Percentiles rank a stretch among this genome's conserved stretches.
Evolutionary conservation across 1,140 invertebrate species (phyloP).

Genomic region (Cydia splendana): DNA sequence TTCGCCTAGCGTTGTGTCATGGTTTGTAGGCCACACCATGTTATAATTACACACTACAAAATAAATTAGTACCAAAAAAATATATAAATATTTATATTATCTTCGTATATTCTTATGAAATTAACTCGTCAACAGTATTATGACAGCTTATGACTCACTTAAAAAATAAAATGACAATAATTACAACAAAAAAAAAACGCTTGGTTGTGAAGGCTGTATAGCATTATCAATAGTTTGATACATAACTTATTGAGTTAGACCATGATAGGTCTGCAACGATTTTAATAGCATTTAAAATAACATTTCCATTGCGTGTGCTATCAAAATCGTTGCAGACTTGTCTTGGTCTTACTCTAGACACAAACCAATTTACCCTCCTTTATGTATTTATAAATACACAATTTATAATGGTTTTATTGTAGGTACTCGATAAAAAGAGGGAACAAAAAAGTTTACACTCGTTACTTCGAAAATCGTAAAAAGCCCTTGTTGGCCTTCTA

Average conservation of each 20-base stretch:
- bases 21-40: conserved; percentile 66
- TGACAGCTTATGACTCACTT: background rate
- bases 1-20: conserved; percentile 55
- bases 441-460: background rate
- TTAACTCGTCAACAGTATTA: background rate
- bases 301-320: no score
- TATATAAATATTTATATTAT: background rate
- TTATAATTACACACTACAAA: conserved; percentile 36
- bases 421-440: no score
- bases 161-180: background rate
- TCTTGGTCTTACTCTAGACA: no score
- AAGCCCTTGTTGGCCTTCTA: conserved; percentile 5
- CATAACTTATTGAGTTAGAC: no score
- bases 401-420: no score
- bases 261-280: no score
- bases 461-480: background rate
- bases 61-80: conserved; percentile 18
- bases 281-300: no score
- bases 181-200: background rate
- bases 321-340: no score
- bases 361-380: no score
- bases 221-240: no score
- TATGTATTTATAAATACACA: no score
- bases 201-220: background rate
- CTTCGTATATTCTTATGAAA: conserved; percentile 2